A percentile compares a stretch with the other conserved stretches of the same genome.
phyloP scores from a whole-genome alignment of 2,888 invertebrate genomes.

The Amorpha juglandis region DNA sequence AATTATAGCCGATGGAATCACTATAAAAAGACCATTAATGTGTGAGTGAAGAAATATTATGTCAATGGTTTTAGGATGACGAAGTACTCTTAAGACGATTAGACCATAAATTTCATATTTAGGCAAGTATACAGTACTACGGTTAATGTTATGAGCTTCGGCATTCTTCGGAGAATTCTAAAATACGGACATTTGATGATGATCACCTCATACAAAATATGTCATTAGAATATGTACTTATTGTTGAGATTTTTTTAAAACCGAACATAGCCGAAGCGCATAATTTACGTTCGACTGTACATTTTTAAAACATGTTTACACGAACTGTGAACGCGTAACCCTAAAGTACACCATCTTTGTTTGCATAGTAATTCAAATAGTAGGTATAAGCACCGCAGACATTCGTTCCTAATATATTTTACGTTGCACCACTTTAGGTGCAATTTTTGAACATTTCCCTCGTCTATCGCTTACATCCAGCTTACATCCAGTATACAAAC shows the following conservation, averaged over 20 bases:
- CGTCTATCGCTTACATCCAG: too few relatives aligned
- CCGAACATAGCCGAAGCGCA: too few relatives aligned
- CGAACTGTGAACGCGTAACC: too few relatives aligned
- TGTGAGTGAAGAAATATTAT: neutral
- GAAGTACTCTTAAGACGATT: neutral
- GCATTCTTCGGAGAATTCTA: too few relatives aligned
- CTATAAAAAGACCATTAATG: neutral
- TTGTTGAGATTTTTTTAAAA: too few relatives aligned
- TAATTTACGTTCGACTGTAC: too few relatives aligned
- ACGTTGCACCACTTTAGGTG: neutral
- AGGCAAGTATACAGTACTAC: neutral
- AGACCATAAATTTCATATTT: neutral
- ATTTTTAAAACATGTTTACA: too few relatives aligned
- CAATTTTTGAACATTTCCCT: constrained; percentile 11
- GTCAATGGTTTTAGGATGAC: neutral
- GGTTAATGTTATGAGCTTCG: too few relatives aligned
- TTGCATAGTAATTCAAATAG: neutral
- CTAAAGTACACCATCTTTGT: neutral
- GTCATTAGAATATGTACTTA: too few relatives aligned
- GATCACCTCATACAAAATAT: too few relatives aligned
- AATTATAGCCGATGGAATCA: neutral
- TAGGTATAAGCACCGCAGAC: neutral
- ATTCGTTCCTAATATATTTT: constrained; percentile 13
- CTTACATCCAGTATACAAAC: constrained; percentile 10
- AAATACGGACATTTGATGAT: too few relatives aligned